Evolutionary conservation across 2,888 invertebrate genomes (phyloP), one percentile per base, ranked within the genome.

Genomic region (Synanthedon andrenaeformis): DNA sequence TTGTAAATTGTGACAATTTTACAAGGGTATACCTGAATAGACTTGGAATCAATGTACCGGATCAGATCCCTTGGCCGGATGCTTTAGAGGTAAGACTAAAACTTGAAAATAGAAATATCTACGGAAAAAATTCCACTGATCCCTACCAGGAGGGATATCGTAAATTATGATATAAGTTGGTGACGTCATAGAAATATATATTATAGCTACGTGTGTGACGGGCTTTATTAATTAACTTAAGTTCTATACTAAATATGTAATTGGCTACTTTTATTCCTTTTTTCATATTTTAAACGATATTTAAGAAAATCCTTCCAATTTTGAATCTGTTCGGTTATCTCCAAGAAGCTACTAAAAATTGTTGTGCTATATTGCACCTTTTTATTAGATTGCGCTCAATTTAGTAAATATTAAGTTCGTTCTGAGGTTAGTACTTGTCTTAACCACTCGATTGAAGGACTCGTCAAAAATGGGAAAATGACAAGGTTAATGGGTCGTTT

Each of bases 1-100:
- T 98, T 52, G 92, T 92, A 1, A 91, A 92, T 62, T 97, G 97
- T 72, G 97, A 98, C 72, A 90, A 91, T 61, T 97, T 96, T 70
- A 97, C 97, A 0, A 87, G 95, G 59, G 91, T 91, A 53, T 97
- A 96, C 76, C 80, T 97, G 5, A 93, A 94, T 70, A 92, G 94
- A 51, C 90, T 94, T 53, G 97, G 97, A 3, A 94, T 97, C 52
- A 86, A 92, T 42, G 95, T 97, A 3, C 92, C 94, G 0, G 92
- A 94, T 78, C 91, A 85, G 1, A 69, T 83, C 42, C 69, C 74
- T 42, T 84, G 76, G 78, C 86, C 85, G 19, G 86, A 86, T 62
- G 76, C 79, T 50, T 55, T 72, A 41, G 78, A 82, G 65, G 86
- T 72, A 77, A 70, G 60, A 67, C 41, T 41, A 64, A 10, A 23